Base-by-base conservation (phyloP, 2,888 invertebrate genomes). In the Ectemnius continuus region DNA sequence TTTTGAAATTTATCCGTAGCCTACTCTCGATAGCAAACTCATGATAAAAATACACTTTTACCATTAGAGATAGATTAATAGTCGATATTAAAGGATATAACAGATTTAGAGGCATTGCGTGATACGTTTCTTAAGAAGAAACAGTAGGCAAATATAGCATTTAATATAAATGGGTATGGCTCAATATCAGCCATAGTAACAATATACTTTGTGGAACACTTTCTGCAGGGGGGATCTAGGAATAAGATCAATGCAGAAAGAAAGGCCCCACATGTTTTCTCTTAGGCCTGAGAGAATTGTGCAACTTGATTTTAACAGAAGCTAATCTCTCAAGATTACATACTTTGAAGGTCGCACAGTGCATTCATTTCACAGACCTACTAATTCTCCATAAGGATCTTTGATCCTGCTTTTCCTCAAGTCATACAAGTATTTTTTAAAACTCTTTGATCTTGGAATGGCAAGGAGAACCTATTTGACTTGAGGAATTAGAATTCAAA, bases 11-110 rank as follows among this genome's bases (percentile, higher is more conserved):
- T 16, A n/a, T 62, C 62, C 67, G 68, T 70, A 70, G 64, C 62
- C 48, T 73, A 69, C n/a, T 58, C n/a, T 80, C 72, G 73, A 76
- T 77, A 76, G 36, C 80, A 82, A 84, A 84, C 70, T 70, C 74
- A 83, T 84, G 76, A 72, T 70, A 36, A 84, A 84, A 83, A 83
- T 84, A 83, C 64, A 68, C 75, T 69, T 80, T 16, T 16, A 52
- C 16, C n/a, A 16, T 5, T 52, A 52, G 52, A 61, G 56, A 52
- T 81, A 75, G 57, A 67, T 61, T 57, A 64, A 59, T 57, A 63
- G 64, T 73, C 67, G 28, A 69, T 28, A 65, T 69, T 77, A 69
- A 70, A 64, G 71, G 57, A 16, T 74, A 46, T 76, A 60, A 70
- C 62, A 78, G 66, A 59, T 64, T 75, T 63, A 60, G 64, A 79